Conservation (phyloP, 2,797 vertebrate genomes). For the Coregonus sp. region DNA sequence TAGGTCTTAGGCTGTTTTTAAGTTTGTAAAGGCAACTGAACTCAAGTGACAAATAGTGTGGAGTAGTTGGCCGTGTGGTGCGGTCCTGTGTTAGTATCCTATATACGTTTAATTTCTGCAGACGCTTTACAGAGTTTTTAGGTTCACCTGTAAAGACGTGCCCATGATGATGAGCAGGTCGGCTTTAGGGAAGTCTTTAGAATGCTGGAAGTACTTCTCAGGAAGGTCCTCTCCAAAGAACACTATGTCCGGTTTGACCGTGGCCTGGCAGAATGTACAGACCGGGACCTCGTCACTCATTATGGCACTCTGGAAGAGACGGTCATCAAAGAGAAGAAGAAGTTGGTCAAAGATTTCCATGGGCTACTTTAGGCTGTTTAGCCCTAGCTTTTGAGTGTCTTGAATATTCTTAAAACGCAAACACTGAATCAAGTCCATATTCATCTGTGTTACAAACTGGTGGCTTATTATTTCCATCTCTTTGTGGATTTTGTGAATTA, state of each 20-base stretch:
- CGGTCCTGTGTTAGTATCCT: too few relatives aligned
- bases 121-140: too few relatives aligned
- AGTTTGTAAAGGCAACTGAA: neutral
- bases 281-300: slow-evolving; percentile 72
- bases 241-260: slow-evolving; percentile 81
- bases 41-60: neutral
- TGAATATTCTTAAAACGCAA: neutral
- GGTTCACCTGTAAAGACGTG: slow-evolving; percentile 76
- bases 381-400: too few relatives aligned
- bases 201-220: slow-evolving; percentile 77
- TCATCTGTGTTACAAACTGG: neutral
- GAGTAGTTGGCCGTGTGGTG: neutral
- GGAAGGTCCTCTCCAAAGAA: slow-evolving; percentile 84
- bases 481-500: neutral
- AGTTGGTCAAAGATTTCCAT: neutral
- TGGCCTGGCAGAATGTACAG: slow-evolving; percentile 77
- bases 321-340: neutral
- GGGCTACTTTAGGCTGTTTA: neutral
- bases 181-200: slow-evolving; percentile 78
- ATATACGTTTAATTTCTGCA: neutral
- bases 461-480: neutral
- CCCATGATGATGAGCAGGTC: slow-evolving; percentile 84
- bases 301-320: slow-evolving; percentile 56
- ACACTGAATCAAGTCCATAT: neutral
- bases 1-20: neutral